Evolutionary conservation across 2,113 vertebrate species (phyloP).

Genomic region (Dipodomys stephensi): DNA sequence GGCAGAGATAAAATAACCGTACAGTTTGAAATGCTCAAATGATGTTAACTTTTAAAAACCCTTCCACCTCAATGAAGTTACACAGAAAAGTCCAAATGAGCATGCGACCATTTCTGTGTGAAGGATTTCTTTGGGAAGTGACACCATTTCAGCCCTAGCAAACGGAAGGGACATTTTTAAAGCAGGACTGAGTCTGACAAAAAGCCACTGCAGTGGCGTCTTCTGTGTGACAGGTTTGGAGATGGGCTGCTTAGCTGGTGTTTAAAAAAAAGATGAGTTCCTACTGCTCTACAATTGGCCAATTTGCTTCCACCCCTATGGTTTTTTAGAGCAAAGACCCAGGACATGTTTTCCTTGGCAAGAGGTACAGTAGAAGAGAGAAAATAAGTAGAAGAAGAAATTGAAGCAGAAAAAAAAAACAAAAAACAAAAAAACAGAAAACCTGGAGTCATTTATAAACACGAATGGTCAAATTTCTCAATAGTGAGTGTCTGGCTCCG

Average conservation of each 20-base stretch:
- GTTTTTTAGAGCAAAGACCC: background rate
- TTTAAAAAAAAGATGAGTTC: background rate
- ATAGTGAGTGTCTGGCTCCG: background rate
- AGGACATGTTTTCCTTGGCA: background rate
- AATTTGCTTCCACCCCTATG: background rate
- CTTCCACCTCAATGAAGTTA: background rate
- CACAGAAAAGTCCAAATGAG: background rate
- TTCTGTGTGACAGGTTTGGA: background rate
- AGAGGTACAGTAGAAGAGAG: background rate
- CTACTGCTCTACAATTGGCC: background rate
- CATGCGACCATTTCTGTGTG: background rate
- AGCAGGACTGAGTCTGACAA: background rate
- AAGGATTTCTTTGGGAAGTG: background rate
- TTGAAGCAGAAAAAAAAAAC: background rate
- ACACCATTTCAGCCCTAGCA: background rate
- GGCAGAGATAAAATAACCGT: slow-evolving; percentile 1
- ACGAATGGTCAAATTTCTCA: background rate
- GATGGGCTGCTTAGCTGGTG: background rate
- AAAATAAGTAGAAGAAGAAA: background rate
- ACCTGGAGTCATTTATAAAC: background rate
- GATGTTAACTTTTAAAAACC: background rate
- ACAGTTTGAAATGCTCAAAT: background rate
- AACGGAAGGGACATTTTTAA: background rate
- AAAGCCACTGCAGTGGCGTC: background rate
- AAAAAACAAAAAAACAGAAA: background rate